Base-by-base conservation (phyloP, 2,113 vertebrate genomes). In the Apaloderma vittatum region DNA sequence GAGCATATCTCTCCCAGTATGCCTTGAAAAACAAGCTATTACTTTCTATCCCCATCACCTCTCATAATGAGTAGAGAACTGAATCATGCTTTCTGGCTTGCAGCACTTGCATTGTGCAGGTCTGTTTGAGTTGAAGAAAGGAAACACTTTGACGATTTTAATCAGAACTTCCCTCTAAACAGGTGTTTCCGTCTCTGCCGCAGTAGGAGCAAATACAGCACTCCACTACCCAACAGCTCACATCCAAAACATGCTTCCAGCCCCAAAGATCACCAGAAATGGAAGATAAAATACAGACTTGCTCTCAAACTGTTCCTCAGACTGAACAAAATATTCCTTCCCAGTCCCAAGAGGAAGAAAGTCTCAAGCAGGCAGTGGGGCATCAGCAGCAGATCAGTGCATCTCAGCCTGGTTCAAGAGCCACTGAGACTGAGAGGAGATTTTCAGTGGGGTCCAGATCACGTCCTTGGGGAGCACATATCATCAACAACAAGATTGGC, bases 161-260 rank as follows among this genome's bases (percentile, higher is more conserved):
- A 94, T 96, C 86, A 93, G 86, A 80, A 89, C 67, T 90, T 95
- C 85, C 97, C 61, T 92, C 49, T 90, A 88, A 94, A 86, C 67
- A 86, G 62, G 71, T 1, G 0, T 92, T 96, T 97, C 90, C 59
- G 12, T 83, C 46, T 55, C 43, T 0, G 0, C 17, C 22, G 2
- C 0, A 0, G 71, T 52, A 59, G 51, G 7, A 79, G 59, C 63
- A 92, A 88, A 86, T 32, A 46, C 63, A 86, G 80, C 29, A 20
- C 43, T 65, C 66, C 90, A 70, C 58, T 88, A 14, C 19, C 11
- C 36, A 2, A 82, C 40, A 93, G 52, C 32, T 92, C 15, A 4
- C 2, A 0, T 92, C 72, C 59, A 55, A 86, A 86, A 62, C 15
- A 37, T 3, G 4, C 63, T 88, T 86, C 72, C 78, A 92, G 51